Percentiles rank a stretch among this genome's conserved stretches.
These are phyloP conservation scores for Drepana falcataria DNA, from an alignment of 2,888 invertebrate species.

Conservation along the genomic window DNA sequence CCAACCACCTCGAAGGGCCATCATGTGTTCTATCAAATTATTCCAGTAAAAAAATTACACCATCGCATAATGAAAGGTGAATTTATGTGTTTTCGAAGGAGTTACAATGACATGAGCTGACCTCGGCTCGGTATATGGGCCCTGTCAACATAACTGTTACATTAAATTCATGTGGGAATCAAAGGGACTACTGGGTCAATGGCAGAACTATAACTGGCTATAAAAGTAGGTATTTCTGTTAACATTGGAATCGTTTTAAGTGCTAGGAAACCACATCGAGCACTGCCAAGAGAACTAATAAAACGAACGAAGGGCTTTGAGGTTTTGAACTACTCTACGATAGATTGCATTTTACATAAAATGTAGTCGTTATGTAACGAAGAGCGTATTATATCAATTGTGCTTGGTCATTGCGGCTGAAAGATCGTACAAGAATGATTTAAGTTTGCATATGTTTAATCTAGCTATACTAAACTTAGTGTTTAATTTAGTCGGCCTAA, in stretches of 20 bases:
- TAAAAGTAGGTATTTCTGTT: constrained; percentile 40
- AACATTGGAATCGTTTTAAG: constrained; percentile 37
- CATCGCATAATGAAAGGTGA: background rate
- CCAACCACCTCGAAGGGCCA: background rate
- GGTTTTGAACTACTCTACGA: too few species aligned
- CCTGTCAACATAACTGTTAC: constrained; percentile 4
- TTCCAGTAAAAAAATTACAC: background rate
- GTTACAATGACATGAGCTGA: background rate
- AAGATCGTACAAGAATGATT: too few species aligned
- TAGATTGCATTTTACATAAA: too few species aligned
- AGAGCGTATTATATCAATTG: too few species aligned
- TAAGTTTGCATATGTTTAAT: too few species aligned
- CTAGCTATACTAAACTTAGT: too few species aligned
- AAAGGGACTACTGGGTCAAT: constrained; percentile 55
- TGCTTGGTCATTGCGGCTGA: too few species aligned
- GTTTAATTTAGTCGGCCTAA: too few species aligned
- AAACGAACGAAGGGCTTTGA: constrained; percentile 22
- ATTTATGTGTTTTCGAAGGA: background rate
- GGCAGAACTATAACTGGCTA: constrained; percentile 41
- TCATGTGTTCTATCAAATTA: background rate
- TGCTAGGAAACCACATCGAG: constrained; percentile 42
- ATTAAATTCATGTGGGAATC: constrained; percentile 19
- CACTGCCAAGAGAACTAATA: constrained; percentile 50
- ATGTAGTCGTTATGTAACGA: too few species aligned
- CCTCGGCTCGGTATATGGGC: background rate